Conservation (phyloP, 2,888 invertebrate genomes). For the Camptogramma bilineatum region DNA sequence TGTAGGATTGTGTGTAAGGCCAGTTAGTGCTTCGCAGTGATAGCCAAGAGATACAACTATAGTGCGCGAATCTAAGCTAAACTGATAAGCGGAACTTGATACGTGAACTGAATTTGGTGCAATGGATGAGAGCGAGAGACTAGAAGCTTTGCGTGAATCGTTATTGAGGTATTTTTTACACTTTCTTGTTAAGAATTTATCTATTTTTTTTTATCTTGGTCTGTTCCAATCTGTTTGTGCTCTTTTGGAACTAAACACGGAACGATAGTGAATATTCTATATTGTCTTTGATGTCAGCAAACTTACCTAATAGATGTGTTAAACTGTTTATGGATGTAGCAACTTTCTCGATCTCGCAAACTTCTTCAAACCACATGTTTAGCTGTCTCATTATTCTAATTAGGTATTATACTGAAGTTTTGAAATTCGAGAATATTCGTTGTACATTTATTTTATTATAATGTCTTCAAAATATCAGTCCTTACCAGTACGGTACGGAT, state of each 20-base stretch:
- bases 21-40: background rate
- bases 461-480: too few species aligned
- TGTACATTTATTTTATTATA: too few species aligned
- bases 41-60: background rate
- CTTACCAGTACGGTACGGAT: too few species aligned
- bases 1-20: background rate
- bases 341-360: background rate
- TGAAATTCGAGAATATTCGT: too few species aligned
- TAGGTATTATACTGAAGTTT: too few species aligned
- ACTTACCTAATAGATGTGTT: background rate
- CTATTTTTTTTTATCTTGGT: background rate
- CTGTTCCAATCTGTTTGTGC: too few species aligned
- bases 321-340: too few species aligned
- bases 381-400: too few species aligned
- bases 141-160: slow-evolving; percentile 26
- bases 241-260: too few species aligned
- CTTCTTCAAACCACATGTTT: background rate
- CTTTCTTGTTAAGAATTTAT: too few species aligned
- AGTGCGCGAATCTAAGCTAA: background rate
- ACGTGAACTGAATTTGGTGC: slow-evolving; percentile 7
- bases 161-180: slow-evolving; percentile 21
- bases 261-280: background rate
- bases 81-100: background rate
- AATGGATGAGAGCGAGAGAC: slow-evolving; percentile 18
- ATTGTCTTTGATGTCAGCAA: background rate